These are phyloP conservation scores for Trichoplusia ni DNA, from an alignment of 1,140 invertebrate species.

Conservation along the genomic window DNA sequence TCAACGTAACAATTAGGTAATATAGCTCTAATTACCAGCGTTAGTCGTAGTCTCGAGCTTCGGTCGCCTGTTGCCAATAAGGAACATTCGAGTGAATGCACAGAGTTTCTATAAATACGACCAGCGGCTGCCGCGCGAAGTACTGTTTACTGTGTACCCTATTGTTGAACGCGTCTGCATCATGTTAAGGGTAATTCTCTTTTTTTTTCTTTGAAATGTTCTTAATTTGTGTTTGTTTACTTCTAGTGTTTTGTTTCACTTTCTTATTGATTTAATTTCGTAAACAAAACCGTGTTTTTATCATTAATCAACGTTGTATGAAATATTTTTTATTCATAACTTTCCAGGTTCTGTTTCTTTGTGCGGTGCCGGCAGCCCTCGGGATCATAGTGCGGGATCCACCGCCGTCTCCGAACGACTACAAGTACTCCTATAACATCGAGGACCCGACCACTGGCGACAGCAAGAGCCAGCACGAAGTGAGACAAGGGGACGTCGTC, in stretches of 20 bases:
- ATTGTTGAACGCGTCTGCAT: slow-evolving; percentile 55
- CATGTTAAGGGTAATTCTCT: slow-evolving; percentile 61
- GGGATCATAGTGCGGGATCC: slow-evolving; percentile 69
- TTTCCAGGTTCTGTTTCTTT: slow-evolving; percentile 53
- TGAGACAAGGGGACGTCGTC: slow-evolving; percentile 82
- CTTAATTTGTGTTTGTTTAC: slow-evolving; percentile 1
- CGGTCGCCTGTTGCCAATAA: slow-evolving; percentile 33
- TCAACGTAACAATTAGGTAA: slow-evolving; percentile 27
- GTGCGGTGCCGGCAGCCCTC: slow-evolving; percentile 39
- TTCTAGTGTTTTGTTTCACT: background rate
- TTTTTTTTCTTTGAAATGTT: slow-evolving; percentile 25
- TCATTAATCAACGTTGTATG: background rate
- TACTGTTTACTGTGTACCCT: slow-evolving; percentile 53
- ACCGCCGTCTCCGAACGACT: slow-evolving; percentile 63
- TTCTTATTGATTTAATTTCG: too few species aligned
- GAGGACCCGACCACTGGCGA: slow-evolving; percentile 83
- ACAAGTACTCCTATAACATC: slow-evolving; percentile 81
- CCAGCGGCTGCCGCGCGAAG: slow-evolving; percentile 30
- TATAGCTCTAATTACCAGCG: slow-evolving; percentile 12
- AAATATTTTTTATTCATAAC: too few species aligned
- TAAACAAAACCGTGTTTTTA: background rate
- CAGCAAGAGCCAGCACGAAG: slow-evolving; percentile 83
- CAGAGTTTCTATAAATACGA: slow-evolving; percentile 70
- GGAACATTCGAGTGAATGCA: slow-evolving; percentile 71
- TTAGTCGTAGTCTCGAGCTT: slow-evolving; percentile 1